Conservation (phyloP, 2,888 invertebrate species). For the Drosophila anceps region DNA sequence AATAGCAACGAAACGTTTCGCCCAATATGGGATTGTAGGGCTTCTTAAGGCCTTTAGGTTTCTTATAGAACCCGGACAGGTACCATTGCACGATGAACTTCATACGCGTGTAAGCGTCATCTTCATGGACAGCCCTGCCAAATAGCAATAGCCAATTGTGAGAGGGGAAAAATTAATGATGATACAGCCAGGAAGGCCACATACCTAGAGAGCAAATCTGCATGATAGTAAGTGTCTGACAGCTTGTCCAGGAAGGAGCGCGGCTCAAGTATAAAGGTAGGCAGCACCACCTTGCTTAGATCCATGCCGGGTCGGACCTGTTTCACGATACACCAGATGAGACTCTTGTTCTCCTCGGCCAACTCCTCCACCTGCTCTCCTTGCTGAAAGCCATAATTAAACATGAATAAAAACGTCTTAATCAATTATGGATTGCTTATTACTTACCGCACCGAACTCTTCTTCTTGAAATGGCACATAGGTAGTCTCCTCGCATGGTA, state of each 20-base stretch:
- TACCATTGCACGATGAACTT: conserved; percentile 96
- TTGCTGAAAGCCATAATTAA: conserved; percentile 85
- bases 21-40: conserved; percentile 98
- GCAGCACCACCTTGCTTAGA: conserved; percentile 92
- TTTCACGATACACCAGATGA: conserved; percentile 97
- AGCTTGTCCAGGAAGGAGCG: conserved; percentile 97
- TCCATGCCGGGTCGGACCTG: conserved; percentile 99
- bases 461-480: conserved; percentile 87
- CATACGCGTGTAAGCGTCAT: conserved; percentile 96
- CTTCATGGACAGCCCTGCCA: conserved; percentile 91
- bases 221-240: conserved; percentile 97
- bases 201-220: conserved; percentile 94
- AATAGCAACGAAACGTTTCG: conserved; percentile 96
- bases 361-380: conserved; percentile 96
- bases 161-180: neutral
- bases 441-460: conserved; percentile 87
- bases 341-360: conserved; percentile 96
- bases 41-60: conserved; percentile 97
- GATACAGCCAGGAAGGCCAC: conserved; percentile 38
- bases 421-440: neutral
- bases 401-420: neutral
- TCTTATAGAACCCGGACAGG: conserved; percentile 96
- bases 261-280: conserved; percentile 97
- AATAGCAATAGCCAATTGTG: neutral
- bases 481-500: conserved; percentile 86